phyloP scores from a whole-genome alignment of 2,888 invertebrate genomes.

The Caenorhabditis sp. region DNA sequence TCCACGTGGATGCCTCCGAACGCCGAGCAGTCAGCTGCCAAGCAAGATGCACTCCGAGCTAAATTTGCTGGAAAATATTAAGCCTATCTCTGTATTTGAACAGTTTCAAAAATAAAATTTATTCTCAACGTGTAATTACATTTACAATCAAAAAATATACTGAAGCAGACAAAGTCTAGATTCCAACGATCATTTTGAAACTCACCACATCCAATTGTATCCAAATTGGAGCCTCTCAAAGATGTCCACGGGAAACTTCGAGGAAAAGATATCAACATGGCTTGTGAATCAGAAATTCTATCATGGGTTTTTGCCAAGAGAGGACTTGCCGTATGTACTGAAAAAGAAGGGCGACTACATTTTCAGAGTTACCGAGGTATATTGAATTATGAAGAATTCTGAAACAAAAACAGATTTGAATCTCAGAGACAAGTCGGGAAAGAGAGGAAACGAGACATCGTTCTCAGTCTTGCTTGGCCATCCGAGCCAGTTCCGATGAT shows the following conservation, averaged over 20 bases:
- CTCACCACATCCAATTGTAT: too few species aligned
- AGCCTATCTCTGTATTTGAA: too few species aligned
- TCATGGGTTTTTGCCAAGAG: slow-evolving; percentile 56
- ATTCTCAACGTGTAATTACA: not conserved
- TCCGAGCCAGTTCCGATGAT: not conserved
- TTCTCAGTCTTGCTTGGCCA: slow-evolving; percentile 57
- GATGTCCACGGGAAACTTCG: slow-evolving; percentile 27
- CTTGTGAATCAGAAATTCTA: slow-evolving; percentile 53
- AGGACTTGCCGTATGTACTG: slow-evolving; percentile 59
- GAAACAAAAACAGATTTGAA: slow-evolving; percentile 2
- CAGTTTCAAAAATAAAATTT: not conserved
- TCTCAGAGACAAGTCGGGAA: slow-evolving; percentile 47
- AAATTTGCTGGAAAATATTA: slow-evolving; percentile 80
- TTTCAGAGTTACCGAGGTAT: slow-evolving; percentile 46
- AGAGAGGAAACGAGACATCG: slow-evolving; percentile 27
- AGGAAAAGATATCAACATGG: slow-evolving; percentile 47
- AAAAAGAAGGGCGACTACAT: slow-evolving; percentile 62
- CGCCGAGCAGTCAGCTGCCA: slow-evolving; percentile 87
- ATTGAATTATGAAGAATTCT: not conserved
- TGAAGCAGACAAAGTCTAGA: too few species aligned
- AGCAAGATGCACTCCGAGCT: slow-evolving; percentile 73
- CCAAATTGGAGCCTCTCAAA: not conserved
- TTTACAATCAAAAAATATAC: not conserved
- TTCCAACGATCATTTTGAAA: too few species aligned
- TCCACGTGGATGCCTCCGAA: slow-evolving; percentile 90